Evolutionary conservation across 2,888 invertebrate species (phyloP).

Genomic region (Drosophila ezoana): DNA sequence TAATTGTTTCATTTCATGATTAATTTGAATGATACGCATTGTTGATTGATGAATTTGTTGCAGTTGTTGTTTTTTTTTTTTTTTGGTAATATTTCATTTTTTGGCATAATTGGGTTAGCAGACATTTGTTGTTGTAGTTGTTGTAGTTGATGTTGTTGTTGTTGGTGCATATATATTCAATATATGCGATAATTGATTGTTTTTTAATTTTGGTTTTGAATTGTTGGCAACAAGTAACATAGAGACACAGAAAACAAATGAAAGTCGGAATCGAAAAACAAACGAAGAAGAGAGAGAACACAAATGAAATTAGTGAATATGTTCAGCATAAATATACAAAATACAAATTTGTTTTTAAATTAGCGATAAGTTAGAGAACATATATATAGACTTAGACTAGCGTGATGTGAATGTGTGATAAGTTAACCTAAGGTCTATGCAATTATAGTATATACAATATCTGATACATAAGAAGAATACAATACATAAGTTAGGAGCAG

Average conservation of each 20-base stretch:
- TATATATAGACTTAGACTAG: slow-evolving; percentile 33
- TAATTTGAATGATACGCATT: slow-evolving; percentile 43
- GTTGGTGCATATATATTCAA: slow-evolving; percentile 45
- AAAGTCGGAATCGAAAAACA: slow-evolving; percentile 65
- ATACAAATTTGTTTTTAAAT: slow-evolving; percentile 31
- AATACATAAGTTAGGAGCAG: slow-evolving; percentile 31
- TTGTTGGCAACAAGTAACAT: slow-evolving; percentile 50
- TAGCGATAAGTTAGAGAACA: slow-evolving; percentile 39
- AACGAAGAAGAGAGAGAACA: slow-evolving; percentile 75
- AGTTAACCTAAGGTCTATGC: slow-evolving; percentile 31
- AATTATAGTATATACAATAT: slow-evolving; percentile 32
- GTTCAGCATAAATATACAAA: slow-evolving; percentile 45
- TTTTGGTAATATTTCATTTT: not conserved
- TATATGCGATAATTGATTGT: slow-evolving; percentile 38
- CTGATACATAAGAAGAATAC: slow-evolving; percentile 22
- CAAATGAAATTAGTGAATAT: slow-evolving; percentile 78
- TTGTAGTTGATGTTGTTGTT: slow-evolving; percentile 40
- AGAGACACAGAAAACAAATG: slow-evolving; percentile 54
- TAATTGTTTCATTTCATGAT: slow-evolving; percentile 41
- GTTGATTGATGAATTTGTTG: slow-evolving; percentile 56
- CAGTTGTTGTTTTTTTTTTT: slow-evolving; percentile 31
- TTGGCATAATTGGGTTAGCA: slow-evolving; percentile 53
- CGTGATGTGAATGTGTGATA: slow-evolving; percentile 29
- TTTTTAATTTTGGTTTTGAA: slow-evolving; percentile 30
- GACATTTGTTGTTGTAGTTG: slow-evolving; percentile 42